These are phyloP conservation scores for Myoxocephalus aenaeus DNA, from an alignment of 2,797 vertebrate species.

Conservation along the genomic window DNA sequence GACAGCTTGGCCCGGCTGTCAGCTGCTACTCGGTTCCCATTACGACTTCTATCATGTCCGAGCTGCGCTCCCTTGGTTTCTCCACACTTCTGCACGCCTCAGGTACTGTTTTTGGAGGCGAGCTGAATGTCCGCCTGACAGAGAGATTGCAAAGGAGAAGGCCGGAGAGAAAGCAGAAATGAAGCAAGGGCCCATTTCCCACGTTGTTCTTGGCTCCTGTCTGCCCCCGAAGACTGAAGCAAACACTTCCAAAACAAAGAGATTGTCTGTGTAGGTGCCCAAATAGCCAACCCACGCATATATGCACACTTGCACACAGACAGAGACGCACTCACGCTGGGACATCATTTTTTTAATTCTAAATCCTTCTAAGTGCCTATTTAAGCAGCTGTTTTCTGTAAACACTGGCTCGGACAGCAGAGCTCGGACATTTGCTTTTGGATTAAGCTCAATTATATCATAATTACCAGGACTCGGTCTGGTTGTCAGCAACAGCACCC, in stretches of 20 bases:
- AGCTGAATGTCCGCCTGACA: conserved; percentile 62
- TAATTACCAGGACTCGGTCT: conserved; percentile 72
- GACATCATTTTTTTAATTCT: conserved; percentile 69
- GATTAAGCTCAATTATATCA: conserved; percentile 76
- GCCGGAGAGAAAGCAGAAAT: conserved; percentile 69
- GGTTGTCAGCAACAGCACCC: conserved; percentile 75
- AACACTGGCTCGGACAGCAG: conserved; percentile 65
- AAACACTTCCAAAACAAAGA: conserved; percentile 86
- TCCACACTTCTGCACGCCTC: conserved; percentile 53
- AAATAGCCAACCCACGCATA: conserved; percentile 75
- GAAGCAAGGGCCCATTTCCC: conserved; percentile 74
- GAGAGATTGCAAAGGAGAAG: conserved; percentile 63
- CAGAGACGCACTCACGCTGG: conserved; percentile 65
- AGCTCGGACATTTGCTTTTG: conserved; percentile 72
- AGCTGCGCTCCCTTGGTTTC: conserved; percentile 35
- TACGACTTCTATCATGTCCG: conserved; percentile 51
- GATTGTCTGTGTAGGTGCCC: conserved; percentile 84
- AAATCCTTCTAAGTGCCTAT: conserved; percentile 78
- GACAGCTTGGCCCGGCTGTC: conserved; percentile 61
- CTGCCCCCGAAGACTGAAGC: conserved; percentile 71
- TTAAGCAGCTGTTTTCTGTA: conserved; percentile 83
- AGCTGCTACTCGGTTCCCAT: conserved; percentile 62
- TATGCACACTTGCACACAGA: conserved; percentile 71
- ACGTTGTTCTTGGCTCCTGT: conserved; percentile 82
- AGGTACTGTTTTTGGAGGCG: conserved; percentile 62